A percentile compares a stretch with the other conserved stretches of the same genome.
phyloP scores from a whole-genome alignment of 1,140 invertebrate genomes.

The Euura saliciscinereae region DNA sequence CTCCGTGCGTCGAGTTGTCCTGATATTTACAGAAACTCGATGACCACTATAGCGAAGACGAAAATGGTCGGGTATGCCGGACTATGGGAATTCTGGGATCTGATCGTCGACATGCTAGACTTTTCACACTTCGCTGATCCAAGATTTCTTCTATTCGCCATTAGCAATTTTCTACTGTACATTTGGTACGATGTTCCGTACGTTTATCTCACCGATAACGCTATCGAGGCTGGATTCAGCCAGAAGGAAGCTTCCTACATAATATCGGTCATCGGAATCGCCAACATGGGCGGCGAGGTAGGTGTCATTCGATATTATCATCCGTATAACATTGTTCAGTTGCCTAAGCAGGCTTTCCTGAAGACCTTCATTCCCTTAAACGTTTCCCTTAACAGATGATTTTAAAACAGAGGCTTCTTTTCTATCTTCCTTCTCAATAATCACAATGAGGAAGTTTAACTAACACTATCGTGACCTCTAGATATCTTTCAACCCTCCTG shows the following conservation, averaged over 20 bases:
- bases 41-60: conserved; percentile 83
- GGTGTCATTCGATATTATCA: conserved; percentile 35
- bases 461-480: no score
- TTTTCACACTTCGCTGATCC: conserved; percentile 78
- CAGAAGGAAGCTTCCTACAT: conserved; percentile 78
- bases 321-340: no score
- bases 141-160: conserved; percentile 77
- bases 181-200: conserved; percentile 90
- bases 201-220: conserved; percentile 82
- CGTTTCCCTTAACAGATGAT: no score
- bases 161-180: conserved; percentile 87
- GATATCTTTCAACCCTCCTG: no score
- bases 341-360: no score
- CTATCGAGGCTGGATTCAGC: conserved; percentile 72
- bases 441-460: no score
- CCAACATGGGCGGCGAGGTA: conserved; percentile 87
- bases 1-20: conserved; percentile 84
- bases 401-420: no score
- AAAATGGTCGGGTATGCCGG: conserved; percentile 77
- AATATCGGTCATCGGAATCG: conserved; percentile 85
- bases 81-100: conserved; percentile 77
- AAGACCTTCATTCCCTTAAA: no score
- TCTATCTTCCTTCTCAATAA: no score
- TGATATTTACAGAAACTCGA: conserved; percentile 86
- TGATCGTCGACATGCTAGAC: conserved; percentile 78